Percentiles rank a stretch among this genome's conserved stretches.
phyloP scores from a whole-genome alignment of 2,888 invertebrate species.

The Ceraclea dissimilis region DNA sequence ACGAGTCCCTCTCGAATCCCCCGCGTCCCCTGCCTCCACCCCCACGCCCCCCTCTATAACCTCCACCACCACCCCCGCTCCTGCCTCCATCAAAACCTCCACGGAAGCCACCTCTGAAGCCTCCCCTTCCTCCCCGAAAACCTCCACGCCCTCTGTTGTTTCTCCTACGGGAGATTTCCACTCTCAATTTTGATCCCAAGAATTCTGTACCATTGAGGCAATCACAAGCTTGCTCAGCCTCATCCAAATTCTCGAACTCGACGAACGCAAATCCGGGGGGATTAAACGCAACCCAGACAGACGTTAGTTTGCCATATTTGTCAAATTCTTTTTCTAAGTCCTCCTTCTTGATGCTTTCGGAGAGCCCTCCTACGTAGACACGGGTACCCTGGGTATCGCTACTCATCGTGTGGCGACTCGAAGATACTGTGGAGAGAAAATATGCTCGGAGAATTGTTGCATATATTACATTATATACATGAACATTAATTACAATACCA shows the following conservation, averaged over 20 bases:
- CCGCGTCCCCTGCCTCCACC: slow-evolving; percentile 53
- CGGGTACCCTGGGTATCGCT: slow-evolving; percentile 50
- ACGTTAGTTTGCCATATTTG: slow-evolving; percentile 86
- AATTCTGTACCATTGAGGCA: slow-evolving; percentile 83
- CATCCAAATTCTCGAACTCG: slow-evolving; percentile 81
- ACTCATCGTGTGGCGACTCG: slow-evolving; percentile 16
- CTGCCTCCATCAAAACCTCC: slow-evolving; percentile 39
- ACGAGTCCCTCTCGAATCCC: slow-evolving; percentile 43
- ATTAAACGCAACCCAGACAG: slow-evolving; percentile 90
- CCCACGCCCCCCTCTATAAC: slow-evolving; percentile 33
- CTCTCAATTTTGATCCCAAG: slow-evolving; percentile 78
- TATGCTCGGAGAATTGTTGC: slow-evolving; percentile 7
- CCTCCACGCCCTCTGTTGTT: slow-evolving; percentile 55
- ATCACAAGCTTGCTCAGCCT: slow-evolving; percentile 84
- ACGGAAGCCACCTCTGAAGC: slow-evolving; percentile 40
- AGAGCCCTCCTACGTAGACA: slow-evolving; percentile 85
- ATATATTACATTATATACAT: too few species aligned
- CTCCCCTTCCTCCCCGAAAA: slow-evolving; percentile 44
- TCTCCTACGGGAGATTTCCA: slow-evolving; percentile 79
- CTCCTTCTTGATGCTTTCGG: slow-evolving; percentile 84
- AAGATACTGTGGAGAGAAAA: slow-evolving; percentile 21
- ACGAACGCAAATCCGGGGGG: slow-evolving; percentile 93
- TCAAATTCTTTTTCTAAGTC: slow-evolving; percentile 86
- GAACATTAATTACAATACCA: background rate
- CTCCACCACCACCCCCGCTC: slow-evolving; percentile 29